phyloP scores from a whole-genome alignment of 2,113 vertebrate genomes.

The Stictonetta naevosa region DNA sequence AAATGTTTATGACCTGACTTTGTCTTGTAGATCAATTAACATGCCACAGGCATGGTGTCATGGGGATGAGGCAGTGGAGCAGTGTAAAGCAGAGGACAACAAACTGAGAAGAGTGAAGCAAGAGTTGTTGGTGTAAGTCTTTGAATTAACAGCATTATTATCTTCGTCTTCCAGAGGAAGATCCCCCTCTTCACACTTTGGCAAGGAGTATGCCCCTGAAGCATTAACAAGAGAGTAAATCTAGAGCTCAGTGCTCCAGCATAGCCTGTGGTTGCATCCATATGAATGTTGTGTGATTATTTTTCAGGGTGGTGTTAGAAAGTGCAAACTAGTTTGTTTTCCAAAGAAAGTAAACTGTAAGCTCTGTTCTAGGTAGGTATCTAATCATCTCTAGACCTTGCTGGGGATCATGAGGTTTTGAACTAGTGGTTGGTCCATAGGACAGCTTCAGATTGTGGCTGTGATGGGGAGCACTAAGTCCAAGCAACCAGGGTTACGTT shows the following conservation, averaged over 20 bases:
- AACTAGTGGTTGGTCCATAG: not conserved
- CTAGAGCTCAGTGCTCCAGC: not conserved
- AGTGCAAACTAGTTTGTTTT: not conserved
- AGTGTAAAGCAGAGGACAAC: not conserved
- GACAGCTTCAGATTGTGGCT: accelerated
- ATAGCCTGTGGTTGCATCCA: not conserved
- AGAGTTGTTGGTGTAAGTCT: not conserved
- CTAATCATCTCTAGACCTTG: not conserved
- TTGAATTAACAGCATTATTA: not conserved
- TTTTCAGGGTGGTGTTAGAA: not conserved
- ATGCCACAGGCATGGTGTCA: not conserved
- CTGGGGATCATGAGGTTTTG: not conserved
- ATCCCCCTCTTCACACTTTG: not conserved
- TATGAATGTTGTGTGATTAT: not conserved
- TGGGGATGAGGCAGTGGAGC: accelerated
- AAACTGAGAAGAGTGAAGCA: not conserved
- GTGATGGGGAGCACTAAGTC: accelerated
- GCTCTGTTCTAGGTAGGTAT: not conserved
- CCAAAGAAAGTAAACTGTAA: not conserved
- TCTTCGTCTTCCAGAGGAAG: not conserved
- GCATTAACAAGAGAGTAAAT: not conserved
- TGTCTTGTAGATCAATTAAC: not conserved
- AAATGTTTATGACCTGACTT: not conserved
- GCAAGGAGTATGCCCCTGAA: not conserved
- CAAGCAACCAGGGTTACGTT: not conserved